Base-by-base conservation (phyloP, 2,888 invertebrate genomes). In the Phrixothrix hirtus region DNA sequence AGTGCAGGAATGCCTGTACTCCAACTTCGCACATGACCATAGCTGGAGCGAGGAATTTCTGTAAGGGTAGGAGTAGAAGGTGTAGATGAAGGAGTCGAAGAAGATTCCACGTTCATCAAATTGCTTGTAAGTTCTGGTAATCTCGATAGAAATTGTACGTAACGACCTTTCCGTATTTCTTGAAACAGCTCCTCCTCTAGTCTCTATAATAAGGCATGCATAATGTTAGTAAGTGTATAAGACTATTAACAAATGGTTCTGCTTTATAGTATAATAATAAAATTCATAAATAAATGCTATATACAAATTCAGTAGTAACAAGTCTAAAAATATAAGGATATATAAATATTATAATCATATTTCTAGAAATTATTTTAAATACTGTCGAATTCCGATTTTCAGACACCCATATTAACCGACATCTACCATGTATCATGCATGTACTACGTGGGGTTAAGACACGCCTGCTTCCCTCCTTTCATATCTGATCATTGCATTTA, bases 171-270 rank as follows among this genome's bases (percentile, higher is more conserved):
- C 27, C 38, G 41, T 72, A 75, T 71, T 67, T 78, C 76, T 61
- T 68, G 69, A 62, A 74, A 73, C 66, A 81, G 71, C 60, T 74
- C 73, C 64, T 78, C 77, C 72, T 81, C 80, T 72, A 81, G 68
- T 74, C 74, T 78, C 81, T 81, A 79, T 65, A 78, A 78, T 69
- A 75, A 66, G 65, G 69, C 64, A 57, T 57, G 66, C 60, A 31
- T n/a, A n/a, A 31, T 44, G 59, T 59, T 59, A 52, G 52, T 51
- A 51, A 1, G 17, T 3, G 25, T 43, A 21, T 21, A 21, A 21
- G 21, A 21, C 3, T 5, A 3, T 5, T 5, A 7, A 21, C 7
- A 21, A 21, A 7, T 21, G 21, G 7, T 21, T 21, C 21, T 21
- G 7, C 21, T 5, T 5, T 21, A 21, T 21, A 7, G n/a, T n/a